Conservation (phyloP, 2,797 vertebrate species). For the Tadarida brasiliensis region DNA sequence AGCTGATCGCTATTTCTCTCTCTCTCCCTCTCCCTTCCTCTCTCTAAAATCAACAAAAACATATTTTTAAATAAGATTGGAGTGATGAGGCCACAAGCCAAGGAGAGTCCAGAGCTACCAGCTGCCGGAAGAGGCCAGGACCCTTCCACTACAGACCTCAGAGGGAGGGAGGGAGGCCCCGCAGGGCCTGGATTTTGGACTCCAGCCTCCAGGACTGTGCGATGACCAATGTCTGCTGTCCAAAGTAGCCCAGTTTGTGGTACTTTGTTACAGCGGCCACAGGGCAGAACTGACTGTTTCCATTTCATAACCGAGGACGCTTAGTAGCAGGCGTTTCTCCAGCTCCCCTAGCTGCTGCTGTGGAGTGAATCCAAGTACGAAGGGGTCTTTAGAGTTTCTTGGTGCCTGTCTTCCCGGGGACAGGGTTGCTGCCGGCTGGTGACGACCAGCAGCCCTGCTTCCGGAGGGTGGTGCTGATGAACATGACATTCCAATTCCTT, state of each 20-base stretch:
- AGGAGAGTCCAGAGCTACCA: rapidly evolving
- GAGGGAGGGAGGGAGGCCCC: too few relatives aligned
- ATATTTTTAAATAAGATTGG: rapidly evolving
- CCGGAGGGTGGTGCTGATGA: rapidly evolving
- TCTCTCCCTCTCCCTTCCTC: too few relatives aligned
- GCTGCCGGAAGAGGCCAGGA: neutral
- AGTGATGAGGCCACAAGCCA: rapidly evolving
- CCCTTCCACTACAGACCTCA: neutral
- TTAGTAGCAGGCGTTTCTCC: neutral
- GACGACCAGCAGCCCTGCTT: too few relatives aligned
- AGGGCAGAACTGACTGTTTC: rapidly evolving
- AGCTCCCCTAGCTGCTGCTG: rapidly evolving
- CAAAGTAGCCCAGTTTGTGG: too few relatives aligned
- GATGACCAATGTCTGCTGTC: neutral
- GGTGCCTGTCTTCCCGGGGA: neutral
- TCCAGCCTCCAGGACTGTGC: neutral
- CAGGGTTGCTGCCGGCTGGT: rapidly evolving
- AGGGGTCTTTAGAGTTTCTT: neutral
- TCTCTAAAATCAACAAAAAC: too few relatives aligned
- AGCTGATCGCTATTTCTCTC: too few relatives aligned
- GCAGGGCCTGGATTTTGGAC: rapidly evolving
- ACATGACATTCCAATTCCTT: rapidly evolving
- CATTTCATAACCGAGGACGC: neutral
- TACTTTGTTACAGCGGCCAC: neutral
- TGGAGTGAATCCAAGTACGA: rapidly evolving